These are phyloP conservation scores for Umimayanthus kanabou DNA, from an alignment of 92 coral and sea anemone genomes.

Conservation along the genomic window DNA sequence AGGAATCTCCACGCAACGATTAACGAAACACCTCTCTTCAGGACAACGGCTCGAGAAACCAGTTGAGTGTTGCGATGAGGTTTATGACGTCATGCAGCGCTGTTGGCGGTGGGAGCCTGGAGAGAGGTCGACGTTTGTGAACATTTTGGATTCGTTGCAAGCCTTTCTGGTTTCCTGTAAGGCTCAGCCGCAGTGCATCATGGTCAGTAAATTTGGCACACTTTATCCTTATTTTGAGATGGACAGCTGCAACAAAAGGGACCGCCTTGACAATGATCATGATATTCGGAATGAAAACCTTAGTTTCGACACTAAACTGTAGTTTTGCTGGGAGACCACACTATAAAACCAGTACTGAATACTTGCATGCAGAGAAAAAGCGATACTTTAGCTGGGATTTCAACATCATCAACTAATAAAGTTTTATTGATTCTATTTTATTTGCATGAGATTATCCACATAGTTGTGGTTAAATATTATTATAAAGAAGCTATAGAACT, in stretches of 20 bases:
- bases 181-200: background rate
- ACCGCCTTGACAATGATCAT: background rate
- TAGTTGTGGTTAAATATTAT: too few species aligned
- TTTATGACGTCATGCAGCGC: slow-evolving; percentile 28
- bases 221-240: slow-evolving; percentile 24
- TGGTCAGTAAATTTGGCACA: background rate
- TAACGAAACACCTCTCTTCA: slow-evolving; percentile 17
- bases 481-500: too few species aligned
- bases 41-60: slow-evolving; percentile 28
- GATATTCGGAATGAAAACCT: background rate
- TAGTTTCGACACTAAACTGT: slow-evolving; percentile 16
- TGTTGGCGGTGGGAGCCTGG: slow-evolving; percentile 21
- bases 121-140: slow-evolving; percentile 7
- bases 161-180: background rate
- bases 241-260: background rate
- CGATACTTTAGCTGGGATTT: too few species aligned
- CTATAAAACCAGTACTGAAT: too few species aligned
- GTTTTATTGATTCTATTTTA: too few species aligned
- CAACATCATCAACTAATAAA: too few species aligned
- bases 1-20: slow-evolving; percentile 9
- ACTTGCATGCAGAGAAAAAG: too few species aligned
- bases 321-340: background rate
- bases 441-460: too few species aligned
- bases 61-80: background rate
- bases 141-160: slow-evolving; percentile 12